These are phyloP conservation scores for Myopa tessellatipennis DNA, from an alignment of 2,888 invertebrate genomes.

Conservation along the genomic window DNA sequence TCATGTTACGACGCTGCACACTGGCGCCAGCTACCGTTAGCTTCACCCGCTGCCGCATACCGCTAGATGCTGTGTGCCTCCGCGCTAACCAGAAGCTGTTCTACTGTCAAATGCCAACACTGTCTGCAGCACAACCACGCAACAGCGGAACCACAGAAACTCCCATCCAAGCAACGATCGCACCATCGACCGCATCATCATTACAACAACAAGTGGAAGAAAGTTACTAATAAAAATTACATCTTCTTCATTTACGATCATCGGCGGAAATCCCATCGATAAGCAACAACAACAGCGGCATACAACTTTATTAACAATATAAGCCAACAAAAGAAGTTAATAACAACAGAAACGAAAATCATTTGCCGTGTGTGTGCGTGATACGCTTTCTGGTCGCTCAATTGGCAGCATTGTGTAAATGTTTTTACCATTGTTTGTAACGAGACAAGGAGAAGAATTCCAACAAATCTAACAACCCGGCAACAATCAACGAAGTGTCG, in stretches of 20 bases:
- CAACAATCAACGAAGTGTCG: no score
- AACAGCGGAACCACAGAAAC: slow-evolving; percentile 29
- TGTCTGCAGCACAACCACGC: slow-evolving; percentile 8
- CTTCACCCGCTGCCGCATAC: slow-evolving; percentile 6
- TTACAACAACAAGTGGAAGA: slow-evolving; percentile 39
- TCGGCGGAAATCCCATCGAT: slow-evolving; percentile 56
- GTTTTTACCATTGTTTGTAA: background rate
- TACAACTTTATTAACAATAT: no score
- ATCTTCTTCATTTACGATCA: slow-evolving; percentile 64
- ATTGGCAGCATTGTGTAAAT: background rate
- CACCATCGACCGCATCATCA: slow-evolving; percentile 46
- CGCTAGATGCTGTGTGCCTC: slow-evolving; percentile 41
- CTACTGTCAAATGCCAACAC: slow-evolving; percentile 27
- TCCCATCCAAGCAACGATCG: slow-evolving; percentile 27
- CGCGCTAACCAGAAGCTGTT: slow-evolving; percentile 10
- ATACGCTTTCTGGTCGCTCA: no score
- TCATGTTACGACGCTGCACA: slow-evolving; percentile 19
- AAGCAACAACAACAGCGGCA: background rate
- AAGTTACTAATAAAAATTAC: slow-evolving; percentile 56
- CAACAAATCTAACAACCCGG: no score
- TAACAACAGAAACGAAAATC: background rate
- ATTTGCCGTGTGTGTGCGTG: no score
- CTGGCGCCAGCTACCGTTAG: slow-evolving; percentile 23
- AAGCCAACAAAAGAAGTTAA: background rate
- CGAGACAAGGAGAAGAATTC: no score